Conservation (phyloP, 1,140 invertebrate species). For the Neuroterus valhalla region DNA sequence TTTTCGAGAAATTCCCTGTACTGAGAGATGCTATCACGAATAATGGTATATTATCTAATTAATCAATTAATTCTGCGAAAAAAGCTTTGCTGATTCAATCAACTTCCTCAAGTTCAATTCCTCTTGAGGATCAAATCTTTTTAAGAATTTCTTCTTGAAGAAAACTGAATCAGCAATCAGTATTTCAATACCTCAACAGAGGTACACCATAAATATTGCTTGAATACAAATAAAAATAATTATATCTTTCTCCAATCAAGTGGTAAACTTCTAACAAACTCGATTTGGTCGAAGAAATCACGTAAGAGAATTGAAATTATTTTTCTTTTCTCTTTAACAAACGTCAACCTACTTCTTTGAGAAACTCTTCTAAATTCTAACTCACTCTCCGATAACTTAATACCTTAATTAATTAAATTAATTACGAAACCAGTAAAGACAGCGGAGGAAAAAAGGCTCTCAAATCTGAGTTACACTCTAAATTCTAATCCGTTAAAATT, state of each 20-base stretch:
- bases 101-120: not conserved
- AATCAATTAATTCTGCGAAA: constrained; percentile 25
- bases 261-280: not conserved
- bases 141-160: constrained; percentile 1
- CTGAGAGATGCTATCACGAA: constrained; percentile 30
- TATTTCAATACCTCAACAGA: constrained; percentile 11
- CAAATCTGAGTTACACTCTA: constrained; percentile 1
- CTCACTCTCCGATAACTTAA: constrained; percentile 6
- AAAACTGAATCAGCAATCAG: constrained; percentile 13
- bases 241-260: not conserved
- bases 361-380: constrained; percentile 20
- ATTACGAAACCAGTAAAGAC: constrained; percentile 23
- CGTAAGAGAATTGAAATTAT: not conserved
- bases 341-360: not conserved
- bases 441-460: not conserved
- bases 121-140: not conserved
- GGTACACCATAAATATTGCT: constrained; percentile 12
- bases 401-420: constrained; percentile 1
- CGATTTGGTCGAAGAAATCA: not conserved
- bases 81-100: constrained; percentile 25
- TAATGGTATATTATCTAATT: constrained; percentile 17
- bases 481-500: too few relatives aligned
- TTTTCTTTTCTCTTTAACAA: constrained; percentile 9
- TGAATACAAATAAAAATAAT: constrained; percentile 6
- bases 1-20: constrained; percentile 15